Base-by-base conservation (phyloP, 2,113 vertebrate species). In the Otis tarda region DNA sequence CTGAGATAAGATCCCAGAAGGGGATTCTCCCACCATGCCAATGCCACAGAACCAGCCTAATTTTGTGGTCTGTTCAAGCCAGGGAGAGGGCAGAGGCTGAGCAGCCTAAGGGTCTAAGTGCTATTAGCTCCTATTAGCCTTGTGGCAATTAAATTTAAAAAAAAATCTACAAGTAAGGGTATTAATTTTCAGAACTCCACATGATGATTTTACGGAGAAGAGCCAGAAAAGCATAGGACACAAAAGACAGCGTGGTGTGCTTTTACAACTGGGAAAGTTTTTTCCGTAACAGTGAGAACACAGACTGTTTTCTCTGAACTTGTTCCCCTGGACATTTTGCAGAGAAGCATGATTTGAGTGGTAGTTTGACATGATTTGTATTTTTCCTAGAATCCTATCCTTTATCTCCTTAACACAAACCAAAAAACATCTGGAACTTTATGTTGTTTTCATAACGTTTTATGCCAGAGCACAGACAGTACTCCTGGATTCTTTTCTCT, bases 371-470 rank as follows among this genome's bases (percentile, higher is more conserved):
- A 30, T 50, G 33, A 94, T 83, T 80, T 90, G 31, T 94, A 24
- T 22, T 87, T 89, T 89, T 88, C 61, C 55, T 57, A 79, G 45
- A 91, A 76, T 73, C 24, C 28, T 78, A 68, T 45, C 70, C 74
- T 45, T 95, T 90, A 80, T 74, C 61, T 84, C 60, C 63, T 83
- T 70, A 95, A 94, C 37, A 86, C 18, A 57, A 77, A 75, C 50
- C 37, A 92, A 94, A 93, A 94, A 80, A 64, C 55, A 67, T 55
- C 56, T 81, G 88, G 37, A 96, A 89, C 31, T 94, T 86, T 39
- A 75, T 74, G 43, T 41, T 86, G 39, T 52, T 95, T 96, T 92
- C 64, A 21, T 59, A 95, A 87, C 3, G 6, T 37, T 94, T 95
- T 67, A 92, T 63, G 73, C 64, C 47, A 87, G 94, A 94, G 55